Conservation (phyloP, 2,113 vertebrate genomes). For the Petrocephalus zakoni region DNA sequence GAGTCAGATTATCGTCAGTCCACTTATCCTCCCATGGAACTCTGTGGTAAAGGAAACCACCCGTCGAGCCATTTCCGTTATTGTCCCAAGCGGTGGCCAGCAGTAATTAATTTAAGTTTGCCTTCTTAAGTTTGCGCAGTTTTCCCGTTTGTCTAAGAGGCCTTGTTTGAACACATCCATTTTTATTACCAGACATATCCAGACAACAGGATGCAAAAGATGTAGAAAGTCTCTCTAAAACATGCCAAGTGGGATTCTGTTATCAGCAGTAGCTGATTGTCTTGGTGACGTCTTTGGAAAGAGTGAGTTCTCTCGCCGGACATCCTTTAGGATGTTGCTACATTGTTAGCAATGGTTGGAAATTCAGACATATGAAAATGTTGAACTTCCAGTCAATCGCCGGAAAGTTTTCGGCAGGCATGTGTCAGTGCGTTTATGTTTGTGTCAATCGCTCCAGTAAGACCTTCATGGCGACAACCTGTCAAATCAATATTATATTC, state of each 20-base stretch:
- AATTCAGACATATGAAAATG: constrained; percentile 31
- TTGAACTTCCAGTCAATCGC: constrained; percentile 27
- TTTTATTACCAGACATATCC: not conserved
- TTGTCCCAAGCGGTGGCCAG: constrained; percentile 13
- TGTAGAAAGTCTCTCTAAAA: not conserved
- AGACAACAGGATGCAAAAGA: not conserved
- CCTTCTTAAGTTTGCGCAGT: constrained; percentile 23
- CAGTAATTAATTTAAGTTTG: constrained; percentile 11
- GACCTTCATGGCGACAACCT: constrained; percentile 34
- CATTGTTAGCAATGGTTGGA: constrained; percentile 40
- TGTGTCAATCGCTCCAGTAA: constrained; percentile 36
- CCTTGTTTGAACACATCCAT: not conserved
- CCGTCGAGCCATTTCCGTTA: constrained; percentile 42
- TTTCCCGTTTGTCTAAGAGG: constrained; percentile 3
- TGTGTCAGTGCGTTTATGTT: constrained; percentile 36
- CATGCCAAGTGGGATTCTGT: not conserved
- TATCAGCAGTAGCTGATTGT: not conserved
- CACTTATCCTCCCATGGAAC: constrained; percentile 24
- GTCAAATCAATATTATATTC: constrained; percentile 46
- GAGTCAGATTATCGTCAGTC: constrained; percentile 24
- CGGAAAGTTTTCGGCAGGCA: constrained; percentile 7
- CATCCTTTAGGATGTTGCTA: constrained; percentile 25
- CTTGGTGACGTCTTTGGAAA: not conserved
- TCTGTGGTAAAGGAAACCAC: constrained; percentile 39
- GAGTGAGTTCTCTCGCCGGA: constrained; percentile 39